Percentiles rank a stretch among this genome's conserved stretches.
These are phyloP conservation scores for Anhinga anhinga DNA, from an alignment of 2,113 vertebrate species.

Conservation along the genomic window DNA sequence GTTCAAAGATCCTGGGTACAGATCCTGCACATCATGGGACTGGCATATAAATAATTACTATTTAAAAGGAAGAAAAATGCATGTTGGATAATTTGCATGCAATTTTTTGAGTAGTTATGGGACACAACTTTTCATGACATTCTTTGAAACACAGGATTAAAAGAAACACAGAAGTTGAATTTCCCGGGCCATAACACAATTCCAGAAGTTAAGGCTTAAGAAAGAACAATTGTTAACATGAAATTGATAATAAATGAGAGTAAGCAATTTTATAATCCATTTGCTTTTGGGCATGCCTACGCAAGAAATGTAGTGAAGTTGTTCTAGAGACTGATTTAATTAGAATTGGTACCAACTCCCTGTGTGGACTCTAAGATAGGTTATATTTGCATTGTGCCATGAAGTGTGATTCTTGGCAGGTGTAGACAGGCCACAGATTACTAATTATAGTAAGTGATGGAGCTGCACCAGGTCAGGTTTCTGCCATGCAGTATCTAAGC, in stretches of 20 bases:
- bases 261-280: constrained; percentile 1
- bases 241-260: not conserved
- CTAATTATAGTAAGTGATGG: constrained; percentile 29
- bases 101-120: not conserved
- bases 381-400: not conserved
- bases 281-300: constrained; percentile 8
- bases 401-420: constrained; percentile 14
- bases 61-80: not conserved
- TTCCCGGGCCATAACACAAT: not conserved
- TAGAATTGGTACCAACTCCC: constrained; percentile 6
- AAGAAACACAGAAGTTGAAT: not conserved
- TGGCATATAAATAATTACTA: not conserved
- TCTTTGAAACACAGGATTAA: not conserved
- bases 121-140: not conserved
- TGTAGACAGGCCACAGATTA: constrained; percentile 10
- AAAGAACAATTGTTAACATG: not conserved
- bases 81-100: not conserved
- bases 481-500: not conserved
- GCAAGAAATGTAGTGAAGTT: not conserved
- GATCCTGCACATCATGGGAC: not conserved
- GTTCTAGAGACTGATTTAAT: constrained; percentile 30
- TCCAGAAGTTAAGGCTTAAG: constrained; percentile 1
- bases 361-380: not conserved
- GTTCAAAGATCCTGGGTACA: not conserved
- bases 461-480: constrained; percentile 13